Conservation (phyloP, 2,888 invertebrate genomes). For the Melieria omissa region DNA sequence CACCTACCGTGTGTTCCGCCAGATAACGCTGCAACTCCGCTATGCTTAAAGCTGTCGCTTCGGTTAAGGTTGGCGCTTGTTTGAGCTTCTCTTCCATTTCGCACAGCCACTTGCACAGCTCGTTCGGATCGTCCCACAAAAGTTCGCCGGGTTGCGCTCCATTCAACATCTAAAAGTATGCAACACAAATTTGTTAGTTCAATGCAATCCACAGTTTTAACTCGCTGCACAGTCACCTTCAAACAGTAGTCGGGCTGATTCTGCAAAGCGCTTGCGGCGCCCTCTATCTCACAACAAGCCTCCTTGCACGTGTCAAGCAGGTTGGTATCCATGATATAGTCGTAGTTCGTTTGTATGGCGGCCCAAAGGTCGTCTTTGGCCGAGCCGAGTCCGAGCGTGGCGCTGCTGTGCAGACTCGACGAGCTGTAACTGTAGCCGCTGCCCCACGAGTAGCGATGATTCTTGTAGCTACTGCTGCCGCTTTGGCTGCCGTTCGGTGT, state of each 20-base stretch:
- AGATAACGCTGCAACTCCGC: conserved; percentile 81
- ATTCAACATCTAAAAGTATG: conserved; percentile 57
- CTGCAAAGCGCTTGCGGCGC: conserved; percentile 52
- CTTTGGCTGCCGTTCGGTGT: conserved; percentile 28
- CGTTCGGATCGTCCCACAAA: conserved; percentile 63
- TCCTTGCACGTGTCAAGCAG: conserved; percentile 89
- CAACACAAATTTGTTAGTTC: conserved; percentile 3
- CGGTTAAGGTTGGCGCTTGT: conserved; percentile 77
- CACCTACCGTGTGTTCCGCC: conserved; percentile 85
- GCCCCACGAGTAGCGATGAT: conserved; percentile 81
- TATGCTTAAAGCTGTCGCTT: conserved; percentile 77
- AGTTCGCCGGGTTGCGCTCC: conserved; percentile 59
- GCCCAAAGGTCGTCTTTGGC: conserved; percentile 92
- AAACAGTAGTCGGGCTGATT: conserved; percentile 53
- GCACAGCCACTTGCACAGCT: conserved; percentile 86
- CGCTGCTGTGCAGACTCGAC: conserved; percentile 67
- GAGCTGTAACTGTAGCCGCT: conserved; percentile 77
- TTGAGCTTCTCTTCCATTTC: conserved; percentile 83
- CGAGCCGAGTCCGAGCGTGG: conserved; percentile 61
- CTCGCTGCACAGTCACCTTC: conserved; percentile 58
- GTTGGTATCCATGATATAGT: conserved; percentile 95
- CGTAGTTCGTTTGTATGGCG: conserved; percentile 88
- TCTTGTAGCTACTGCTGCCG: conserved; percentile 37
- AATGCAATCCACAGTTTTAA: neutral
- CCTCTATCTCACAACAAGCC: conserved; percentile 65